Conservation (phyloP, 2,888 invertebrate genomes). For the Camponotus fellah region DNA sequence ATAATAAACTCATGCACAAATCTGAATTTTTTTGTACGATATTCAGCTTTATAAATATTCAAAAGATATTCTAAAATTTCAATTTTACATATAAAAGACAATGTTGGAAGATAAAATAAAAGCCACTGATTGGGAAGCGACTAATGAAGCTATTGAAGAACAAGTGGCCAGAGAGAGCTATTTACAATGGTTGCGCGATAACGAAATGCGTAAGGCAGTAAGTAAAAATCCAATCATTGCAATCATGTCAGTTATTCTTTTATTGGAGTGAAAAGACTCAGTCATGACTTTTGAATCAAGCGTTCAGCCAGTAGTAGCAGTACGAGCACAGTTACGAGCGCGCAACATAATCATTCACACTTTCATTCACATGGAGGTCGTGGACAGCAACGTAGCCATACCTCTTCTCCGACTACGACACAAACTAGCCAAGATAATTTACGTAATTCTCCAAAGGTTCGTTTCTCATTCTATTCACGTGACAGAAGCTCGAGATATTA, state of each 20-base stretch:
- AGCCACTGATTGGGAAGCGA: constrained; percentile 97
- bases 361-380: constrained; percentile 82
- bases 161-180: constrained; percentile 95
- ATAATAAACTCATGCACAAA: background rate
- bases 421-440: constrained; percentile 81
- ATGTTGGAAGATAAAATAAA: constrained; percentile 96
- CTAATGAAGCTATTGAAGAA: constrained; percentile 95
- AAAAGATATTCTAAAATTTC: constrained; percentile 25
- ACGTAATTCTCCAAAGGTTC: constrained; percentile 82
- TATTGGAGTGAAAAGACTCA: constrained; percentile 44
- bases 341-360: constrained; percentile 82
- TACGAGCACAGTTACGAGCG: constrained; percentile 83
- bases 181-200: constrained; percentile 92
- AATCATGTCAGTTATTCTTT: background rate
- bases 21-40: background rate
- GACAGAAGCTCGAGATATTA: constrained; percentile 6
- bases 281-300: constrained; percentile 69
- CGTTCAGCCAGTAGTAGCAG: constrained; percentile 83
- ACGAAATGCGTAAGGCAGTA: constrained; percentile 88
- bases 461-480: constrained; percentile 35
- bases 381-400: constrained; percentile 81
- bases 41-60: constrained; percentile 4
- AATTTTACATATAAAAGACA: constrained; percentile 87
- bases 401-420: constrained; percentile 80
- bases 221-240: constrained; percentile 65